Evolutionary conservation across 2,113 vertebrate species (phyloP), one percentile per base, ranked within the genome.

Genomic region (Psittacus erithacus): DNA sequence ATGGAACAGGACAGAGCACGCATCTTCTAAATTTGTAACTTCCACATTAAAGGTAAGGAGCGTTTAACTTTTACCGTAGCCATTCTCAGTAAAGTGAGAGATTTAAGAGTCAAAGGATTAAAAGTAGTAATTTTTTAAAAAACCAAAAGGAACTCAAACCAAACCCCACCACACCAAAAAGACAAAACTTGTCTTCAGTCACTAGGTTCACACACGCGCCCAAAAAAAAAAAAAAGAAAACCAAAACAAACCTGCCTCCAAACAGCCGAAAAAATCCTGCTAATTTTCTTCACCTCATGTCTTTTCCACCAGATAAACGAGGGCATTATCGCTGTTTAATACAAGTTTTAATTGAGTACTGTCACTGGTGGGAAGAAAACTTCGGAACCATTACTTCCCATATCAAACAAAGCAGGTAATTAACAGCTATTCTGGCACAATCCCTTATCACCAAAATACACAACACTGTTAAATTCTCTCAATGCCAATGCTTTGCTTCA

Each of bases 391-490:
- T 92, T 96, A 93, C 94, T 98, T 98, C 97, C 92, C 85, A 82
- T 93, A 97, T 98, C 98, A 98, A 97, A 98, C 97, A 98, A 98
- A 98, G 97, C 96, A 97, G 94, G 96, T 97, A 98, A 98, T 98
- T 98, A 98, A 97, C 97, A 97, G 96, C 85, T 93, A 96, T 97
- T 97, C 95, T 97, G 94, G 96, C 96, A 97, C 91, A 94, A 95
- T 95, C 88, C 96, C 96, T 98, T 97, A 98, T 98, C 98, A 97
- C 95, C 93, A 96, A 97, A 97, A 97, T 64, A 97, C 97, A 98
- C 96, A 97, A 97, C 88, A 95, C 87, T 92, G 87, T 94, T 92
- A 96, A 97, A 90, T 98, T 97, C 96, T 96, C 96, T 97, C 96
- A 95, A 86, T 94, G 94, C 95, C 95, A 97, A 69, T 35, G 88